Evolutionary conservation across 2,797 vertebrate genomes (phyloP).

Genomic region (Chrysocyon brachyurus): DNA sequence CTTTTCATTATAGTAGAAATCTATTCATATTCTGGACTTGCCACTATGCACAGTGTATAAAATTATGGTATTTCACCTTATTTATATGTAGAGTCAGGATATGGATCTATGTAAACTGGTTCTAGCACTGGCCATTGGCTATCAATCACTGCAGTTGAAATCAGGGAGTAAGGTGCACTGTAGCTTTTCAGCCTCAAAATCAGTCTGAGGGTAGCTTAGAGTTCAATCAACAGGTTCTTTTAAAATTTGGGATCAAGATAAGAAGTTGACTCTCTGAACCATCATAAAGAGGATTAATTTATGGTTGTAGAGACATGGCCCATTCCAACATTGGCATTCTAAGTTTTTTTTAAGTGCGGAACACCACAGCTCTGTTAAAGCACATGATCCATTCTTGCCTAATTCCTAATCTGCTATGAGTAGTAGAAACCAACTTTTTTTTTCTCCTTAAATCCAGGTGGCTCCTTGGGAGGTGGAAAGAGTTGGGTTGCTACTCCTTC

Average conservation of each 20-base stretch:
- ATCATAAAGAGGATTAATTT: neutral
- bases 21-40: slow-evolving; percentile 71
- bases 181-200: slow-evolving; percentile 14
- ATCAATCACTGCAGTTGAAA: neutral
- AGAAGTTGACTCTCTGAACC: neutral
- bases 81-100: neutral
- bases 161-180: neutral
- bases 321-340: neutral
- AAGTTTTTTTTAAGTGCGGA: neutral
- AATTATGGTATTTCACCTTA: slow-evolving; percentile 54
- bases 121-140: neutral
- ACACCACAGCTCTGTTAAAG: neutral
- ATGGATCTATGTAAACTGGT: neutral
- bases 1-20: slow-evolving; percentile 78
- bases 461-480: neutral
- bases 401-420: neutral
- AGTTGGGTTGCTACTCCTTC: neutral
- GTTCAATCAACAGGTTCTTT: neutral
- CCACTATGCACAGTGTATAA: slow-evolving; percentile 40
- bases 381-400: neutral
- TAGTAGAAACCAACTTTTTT: neutral
- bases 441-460: neutral
- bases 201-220: neutral
- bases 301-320: neutral
- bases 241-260: neutral